Percentiles rank a stretch among this genome's conserved stretches.
These are phyloP conservation scores for Butorides virescens DNA, from an alignment of 2,113 vertebrate genomes.

Conservation along the genomic window DNA sequence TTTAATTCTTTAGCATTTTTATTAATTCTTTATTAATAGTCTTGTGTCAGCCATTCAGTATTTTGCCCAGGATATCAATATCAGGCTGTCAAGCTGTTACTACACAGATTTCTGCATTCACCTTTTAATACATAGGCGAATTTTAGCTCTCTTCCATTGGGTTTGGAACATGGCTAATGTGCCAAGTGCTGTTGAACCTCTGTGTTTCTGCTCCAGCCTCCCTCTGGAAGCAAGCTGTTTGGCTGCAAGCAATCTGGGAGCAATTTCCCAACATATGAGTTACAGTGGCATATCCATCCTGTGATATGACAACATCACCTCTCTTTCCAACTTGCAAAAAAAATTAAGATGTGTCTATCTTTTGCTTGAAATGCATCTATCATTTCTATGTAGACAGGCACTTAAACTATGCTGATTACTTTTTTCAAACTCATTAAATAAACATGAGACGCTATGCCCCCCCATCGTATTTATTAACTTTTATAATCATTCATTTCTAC, in stretches of 20 bases:
- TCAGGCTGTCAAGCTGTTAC: background rate
- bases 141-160: background rate
- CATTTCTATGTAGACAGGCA: background rate
- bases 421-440: background rate
- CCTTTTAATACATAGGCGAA: background rate
- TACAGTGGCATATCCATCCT: background rate
- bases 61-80: background rate
- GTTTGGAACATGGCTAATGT: background rate
- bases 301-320: background rate
- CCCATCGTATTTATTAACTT: background rate
- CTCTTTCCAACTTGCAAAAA: background rate
- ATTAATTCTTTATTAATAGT: background rate
- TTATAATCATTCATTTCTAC: background rate
- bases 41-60: background rate
- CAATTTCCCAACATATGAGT: background rate
- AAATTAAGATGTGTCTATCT: too few relatives aligned
- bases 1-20: background rate
- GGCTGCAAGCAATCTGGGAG: background rate
- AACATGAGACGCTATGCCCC: rapidly evolving
- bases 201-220: background rate
- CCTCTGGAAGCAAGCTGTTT: background rate
- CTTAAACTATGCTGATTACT: background rate
- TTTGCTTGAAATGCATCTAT: background rate
- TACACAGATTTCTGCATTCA: background rate
- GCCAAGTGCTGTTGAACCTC: background rate